A percentile compares a stretch with the other conserved stretches of the same genome.
Evolutionary conservation across 2,113 vertebrate genomes (phyloP).

Genomic region (Forbesichthys agassizii): DNA sequence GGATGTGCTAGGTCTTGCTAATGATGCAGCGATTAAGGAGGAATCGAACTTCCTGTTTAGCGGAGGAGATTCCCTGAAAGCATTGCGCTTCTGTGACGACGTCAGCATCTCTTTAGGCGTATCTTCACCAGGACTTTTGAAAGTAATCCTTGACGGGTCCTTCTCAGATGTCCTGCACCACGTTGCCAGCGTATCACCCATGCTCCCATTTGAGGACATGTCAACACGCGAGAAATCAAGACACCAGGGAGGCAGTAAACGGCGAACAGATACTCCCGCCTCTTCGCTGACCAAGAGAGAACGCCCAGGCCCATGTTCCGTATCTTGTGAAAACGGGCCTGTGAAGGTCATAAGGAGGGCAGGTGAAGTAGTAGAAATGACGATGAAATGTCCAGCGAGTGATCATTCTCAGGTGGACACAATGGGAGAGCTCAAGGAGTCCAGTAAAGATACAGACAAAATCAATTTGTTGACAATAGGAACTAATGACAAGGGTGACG

Average conservation of each 20-base stretch:
- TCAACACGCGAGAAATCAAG: background rate
- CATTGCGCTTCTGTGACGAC: slow-evolving; percentile 79
- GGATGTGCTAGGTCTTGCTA: slow-evolving; percentile 78
- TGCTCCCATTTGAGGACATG: slow-evolving; percentile 17
- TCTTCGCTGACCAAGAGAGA: slow-evolving; percentile 34
- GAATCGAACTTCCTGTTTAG: slow-evolving; percentile 83
- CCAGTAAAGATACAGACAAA: background rate
- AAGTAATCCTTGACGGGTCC: slow-evolving; percentile 82
- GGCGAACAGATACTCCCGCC: background rate
- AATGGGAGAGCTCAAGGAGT: background rate
- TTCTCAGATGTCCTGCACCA: slow-evolving; percentile 81
- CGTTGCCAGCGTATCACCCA: slow-evolving; percentile 50
- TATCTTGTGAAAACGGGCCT: slow-evolving; percentile 46
- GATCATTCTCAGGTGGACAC: background rate
- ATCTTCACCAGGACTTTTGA: slow-evolving; percentile 80
- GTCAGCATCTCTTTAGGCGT: slow-evolving; percentile 76
- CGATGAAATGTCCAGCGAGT: background rate
- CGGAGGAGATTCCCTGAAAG: slow-evolving; percentile 93
- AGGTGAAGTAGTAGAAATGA: slow-evolving; percentile 42
- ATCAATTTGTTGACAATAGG: background rate
- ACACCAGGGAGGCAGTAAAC: slow-evolving; percentile 37
- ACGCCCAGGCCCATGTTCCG: slow-evolving; percentile 13
- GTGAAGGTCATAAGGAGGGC: slow-evolving; percentile 60
- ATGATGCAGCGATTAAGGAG: slow-evolving; percentile 66
- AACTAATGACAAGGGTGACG: background rate